These are phyloP conservation scores for Coracopsis vasa DNA, from an alignment of 2,113 vertebrate species.

Conservation along the genomic window DNA sequence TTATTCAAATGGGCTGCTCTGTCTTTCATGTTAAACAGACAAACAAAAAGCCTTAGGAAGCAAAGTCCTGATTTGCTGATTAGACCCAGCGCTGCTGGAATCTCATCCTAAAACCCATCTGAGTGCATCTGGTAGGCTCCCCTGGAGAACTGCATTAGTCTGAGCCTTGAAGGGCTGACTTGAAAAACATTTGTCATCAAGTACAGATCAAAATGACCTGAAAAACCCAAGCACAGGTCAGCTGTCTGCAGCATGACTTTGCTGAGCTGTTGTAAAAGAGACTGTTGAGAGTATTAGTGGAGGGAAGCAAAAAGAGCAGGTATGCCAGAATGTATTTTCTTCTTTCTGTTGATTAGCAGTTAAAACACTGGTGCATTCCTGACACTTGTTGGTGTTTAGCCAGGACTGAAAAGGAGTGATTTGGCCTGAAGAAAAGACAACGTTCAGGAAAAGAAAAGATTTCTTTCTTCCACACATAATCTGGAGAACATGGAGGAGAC, in stretches of 20 bases:
- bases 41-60: slow-evolving; percentile 37
- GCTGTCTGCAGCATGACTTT: not conserved
- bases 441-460: not conserved
- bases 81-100: slow-evolving; percentile 37
- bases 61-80: slow-evolving; percentile 28
- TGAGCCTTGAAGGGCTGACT: not conserved
- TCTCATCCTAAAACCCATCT: slow-evolving; percentile 31
- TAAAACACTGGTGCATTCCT: not conserved
- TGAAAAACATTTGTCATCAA: not conserved
- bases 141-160: not conserved
- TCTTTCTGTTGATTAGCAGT: not conserved
- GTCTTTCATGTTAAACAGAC: slow-evolving; percentile 10
- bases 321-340: not conserved
- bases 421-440: not conserved
- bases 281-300: not conserved
- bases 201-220: not conserved
- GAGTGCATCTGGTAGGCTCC: not conserved
- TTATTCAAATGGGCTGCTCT: slow-evolving; percentile 4
- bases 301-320: not conserved
- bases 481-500: not conserved
- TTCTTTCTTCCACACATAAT: not conserved
- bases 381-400: not conserved
- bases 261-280: not conserved
- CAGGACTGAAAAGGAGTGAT: not conserved
- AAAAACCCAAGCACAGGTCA: not conserved